Evolutionary conservation across 2,113 vertebrate genomes (phyloP).

Genomic region (Oreochromis niloticus): DNA sequence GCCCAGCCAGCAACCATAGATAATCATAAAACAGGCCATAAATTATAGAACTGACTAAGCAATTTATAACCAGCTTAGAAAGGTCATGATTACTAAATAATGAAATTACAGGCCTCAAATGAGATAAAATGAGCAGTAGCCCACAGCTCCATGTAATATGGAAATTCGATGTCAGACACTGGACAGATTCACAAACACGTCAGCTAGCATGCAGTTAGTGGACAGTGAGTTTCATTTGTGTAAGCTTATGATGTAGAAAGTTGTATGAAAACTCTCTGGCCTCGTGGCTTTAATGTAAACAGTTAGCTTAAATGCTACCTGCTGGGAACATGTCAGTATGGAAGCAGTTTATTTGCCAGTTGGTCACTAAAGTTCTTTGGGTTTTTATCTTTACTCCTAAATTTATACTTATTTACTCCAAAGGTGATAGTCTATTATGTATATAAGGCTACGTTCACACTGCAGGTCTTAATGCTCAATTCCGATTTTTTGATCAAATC

Average conservation of each 20-base stretch:
- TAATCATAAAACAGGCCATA: slow-evolving; percentile 18
- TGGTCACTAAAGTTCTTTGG: not conserved
- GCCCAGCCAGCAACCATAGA: slow-evolving; percentile 59
- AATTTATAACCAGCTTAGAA: not conserved
- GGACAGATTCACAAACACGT: not conserved
- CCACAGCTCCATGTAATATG: not conserved
- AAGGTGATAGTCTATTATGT: not conserved
- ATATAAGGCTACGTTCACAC: not conserved
- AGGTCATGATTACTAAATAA: slow-evolving; percentile 13
- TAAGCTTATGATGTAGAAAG: not conserved
- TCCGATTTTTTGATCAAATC: too few species aligned
- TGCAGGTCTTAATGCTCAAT: too few species aligned
- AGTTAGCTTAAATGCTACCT: not conserved
- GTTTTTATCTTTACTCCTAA: not conserved
- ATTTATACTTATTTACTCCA: not conserved
- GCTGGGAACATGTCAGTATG: not conserved
- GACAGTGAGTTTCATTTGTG: not conserved
- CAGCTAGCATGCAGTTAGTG: not conserved
- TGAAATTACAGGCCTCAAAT: not conserved
- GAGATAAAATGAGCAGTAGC: not conserved
- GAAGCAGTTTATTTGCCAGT: not conserved
- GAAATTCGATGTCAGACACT: not conserved
- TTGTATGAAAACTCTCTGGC: not conserved
- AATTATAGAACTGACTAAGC: not conserved
- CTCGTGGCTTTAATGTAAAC: not conserved